Percentiles rank a stretch among this genome's conserved stretches.
Conservation (phyloP, 2,797 vertebrate genomes). For the Halcyon badia region DNA sequence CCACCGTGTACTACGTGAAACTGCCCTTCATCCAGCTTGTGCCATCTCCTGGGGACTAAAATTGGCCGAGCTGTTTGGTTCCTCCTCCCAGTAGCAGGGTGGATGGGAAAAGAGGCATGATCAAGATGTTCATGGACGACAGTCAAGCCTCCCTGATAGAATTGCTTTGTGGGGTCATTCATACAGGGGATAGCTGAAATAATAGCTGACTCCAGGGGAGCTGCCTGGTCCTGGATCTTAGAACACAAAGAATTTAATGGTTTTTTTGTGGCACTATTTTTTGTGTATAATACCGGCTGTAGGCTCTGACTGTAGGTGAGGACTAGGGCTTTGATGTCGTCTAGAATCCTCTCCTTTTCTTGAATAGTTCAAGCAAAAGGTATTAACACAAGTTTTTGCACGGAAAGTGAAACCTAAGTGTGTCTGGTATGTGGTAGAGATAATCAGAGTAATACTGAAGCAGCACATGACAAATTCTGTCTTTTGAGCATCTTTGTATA, state of each 20-base stretch:
- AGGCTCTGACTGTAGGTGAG: not conserved
- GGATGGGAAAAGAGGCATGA: not conserved
- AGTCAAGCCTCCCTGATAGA: not conserved
- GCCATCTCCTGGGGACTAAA: not conserved
- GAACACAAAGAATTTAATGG: not conserved
- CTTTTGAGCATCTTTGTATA: not conserved
- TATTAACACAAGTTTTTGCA: not conserved
- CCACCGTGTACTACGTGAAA: not conserved
- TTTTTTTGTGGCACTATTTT: not conserved
- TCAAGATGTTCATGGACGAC: not conserved
- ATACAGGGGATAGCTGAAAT: not conserved
- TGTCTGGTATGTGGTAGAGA: not conserved
- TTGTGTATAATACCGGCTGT: not conserved
- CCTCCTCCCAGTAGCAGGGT: not conserved
- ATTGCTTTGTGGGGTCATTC: not conserved
- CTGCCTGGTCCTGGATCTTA: not conserved
- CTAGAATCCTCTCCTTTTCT: not conserved
- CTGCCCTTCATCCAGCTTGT: not conserved
- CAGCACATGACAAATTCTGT: not conserved
- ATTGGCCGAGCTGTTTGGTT: not conserved
- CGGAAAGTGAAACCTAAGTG: not conserved
- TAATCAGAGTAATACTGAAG: not conserved
- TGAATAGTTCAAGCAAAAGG: not conserved
- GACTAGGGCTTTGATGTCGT: not conserved
- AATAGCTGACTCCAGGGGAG: not conserved